Percentiles rank a stretch among this genome's conserved stretches.
phyloP scores from a whole-genome alignment of 2,113 vertebrate genomes.

The Takifugu bimaculatus region DNA sequence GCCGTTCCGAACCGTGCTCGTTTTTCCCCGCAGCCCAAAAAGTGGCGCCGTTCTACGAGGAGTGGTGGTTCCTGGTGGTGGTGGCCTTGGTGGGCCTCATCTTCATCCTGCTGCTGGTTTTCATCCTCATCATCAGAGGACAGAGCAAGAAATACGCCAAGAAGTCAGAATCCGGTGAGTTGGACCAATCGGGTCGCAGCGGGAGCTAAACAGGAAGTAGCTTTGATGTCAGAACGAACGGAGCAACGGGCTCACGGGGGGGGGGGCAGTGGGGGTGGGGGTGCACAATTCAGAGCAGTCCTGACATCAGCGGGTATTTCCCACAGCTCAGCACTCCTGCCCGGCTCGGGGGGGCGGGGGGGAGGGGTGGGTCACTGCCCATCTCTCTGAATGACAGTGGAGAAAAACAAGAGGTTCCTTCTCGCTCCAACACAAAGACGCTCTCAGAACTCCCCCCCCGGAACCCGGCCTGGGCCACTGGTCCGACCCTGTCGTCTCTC shows the following conservation, averaged over 20 bases:
- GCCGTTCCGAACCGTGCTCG: constrained; percentile 7
- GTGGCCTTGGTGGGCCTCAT: constrained; percentile 92
- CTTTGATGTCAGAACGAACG: constrained; percentile 17
- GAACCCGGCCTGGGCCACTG: constrained; percentile 38
- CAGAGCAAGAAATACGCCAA: constrained; percentile 97
- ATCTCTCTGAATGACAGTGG: constrained; percentile 64
- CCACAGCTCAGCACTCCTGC: constrained; percentile 63
- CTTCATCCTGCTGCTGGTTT: constrained; percentile 93
- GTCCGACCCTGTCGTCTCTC: constrained; percentile 21
- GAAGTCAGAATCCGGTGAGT: constrained; percentile 89
- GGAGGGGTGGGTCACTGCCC: constrained; percentile 60
- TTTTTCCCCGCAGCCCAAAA: constrained; percentile 81
- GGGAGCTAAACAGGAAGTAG: not conserved
- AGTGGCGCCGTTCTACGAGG: constrained; percentile 91
- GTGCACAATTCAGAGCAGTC: constrained; percentile 35
- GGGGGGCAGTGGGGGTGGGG: constrained; percentile 3
- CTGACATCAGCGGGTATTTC: constrained; percentile 64
- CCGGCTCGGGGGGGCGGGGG: constrained; percentile 19
- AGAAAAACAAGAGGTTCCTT: constrained; percentile 66
- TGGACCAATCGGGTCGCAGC: constrained; percentile 5
- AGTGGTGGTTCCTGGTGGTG: constrained; percentile 98
- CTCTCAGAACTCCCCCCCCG: constrained; percentile 51
- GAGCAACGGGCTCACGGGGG: constrained; percentile 1
- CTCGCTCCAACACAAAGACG: constrained; percentile 62
- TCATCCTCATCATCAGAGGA: constrained; percentile 92